Evolutionary conservation across 30 jellyfish, hydroid and myxozoan genomes (phyloP).

Genomic region (Hydra vulgaris): DNA sequence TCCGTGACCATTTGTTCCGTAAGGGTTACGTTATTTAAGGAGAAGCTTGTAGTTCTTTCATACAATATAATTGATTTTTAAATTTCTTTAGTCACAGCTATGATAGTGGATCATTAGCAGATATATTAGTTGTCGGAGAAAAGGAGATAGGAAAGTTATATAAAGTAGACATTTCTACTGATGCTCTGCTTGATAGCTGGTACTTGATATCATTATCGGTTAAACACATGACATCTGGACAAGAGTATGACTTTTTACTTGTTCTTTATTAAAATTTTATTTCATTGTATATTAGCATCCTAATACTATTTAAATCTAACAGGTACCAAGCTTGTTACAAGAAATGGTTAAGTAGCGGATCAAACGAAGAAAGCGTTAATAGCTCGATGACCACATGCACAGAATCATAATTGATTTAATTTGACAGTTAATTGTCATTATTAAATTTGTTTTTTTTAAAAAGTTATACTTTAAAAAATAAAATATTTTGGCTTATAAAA

Average conservation of each 20-base stretch:
- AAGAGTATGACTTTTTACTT: neutral
- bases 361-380: neutral
- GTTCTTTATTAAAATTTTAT: neutral
- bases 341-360: constrained; percentile 44
- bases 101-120: neutral
- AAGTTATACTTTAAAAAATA: no score
- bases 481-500: no score
- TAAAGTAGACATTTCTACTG: neutral
- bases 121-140: neutral
- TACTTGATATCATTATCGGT: neutral
- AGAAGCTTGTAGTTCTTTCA: no score
- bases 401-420: no score
- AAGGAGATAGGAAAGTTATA: neutral
- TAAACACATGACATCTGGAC: neutral
- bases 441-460: no score
- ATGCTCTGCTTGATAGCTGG: neutral
- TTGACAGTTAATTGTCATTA: no score
- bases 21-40: no score
- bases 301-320: neutral
- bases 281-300: no score
- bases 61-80: no score
- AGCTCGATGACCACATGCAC: neutral
- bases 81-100: neutral
- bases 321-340: constrained; percentile 80
- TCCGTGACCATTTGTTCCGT: neutral